Percentiles rank a stretch among this genome's conserved stretches.
phyloP scores from a whole-genome alignment of 2,797 vertebrate species.

The Muraenolepis orangiensis region DNA sequence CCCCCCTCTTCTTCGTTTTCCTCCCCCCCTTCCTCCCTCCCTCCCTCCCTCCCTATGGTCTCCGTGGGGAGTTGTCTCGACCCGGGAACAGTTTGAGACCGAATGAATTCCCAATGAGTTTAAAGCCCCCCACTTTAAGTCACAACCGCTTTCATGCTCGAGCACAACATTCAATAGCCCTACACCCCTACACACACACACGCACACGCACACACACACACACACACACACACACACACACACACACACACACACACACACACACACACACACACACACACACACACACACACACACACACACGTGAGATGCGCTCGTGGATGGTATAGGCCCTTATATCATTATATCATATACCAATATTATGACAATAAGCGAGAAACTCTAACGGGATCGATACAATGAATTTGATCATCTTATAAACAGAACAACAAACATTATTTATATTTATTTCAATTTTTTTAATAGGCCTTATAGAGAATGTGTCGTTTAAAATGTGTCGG shows the following conservation, averaged over 20 bases:
- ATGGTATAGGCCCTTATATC: not conserved
- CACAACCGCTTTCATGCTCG: conserved; percentile 1
- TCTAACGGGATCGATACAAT: not conserved
- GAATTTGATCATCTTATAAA: not conserved
- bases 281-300: no score
- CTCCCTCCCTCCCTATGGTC: not conserved
- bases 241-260: no score
- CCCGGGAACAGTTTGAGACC: not conserved
- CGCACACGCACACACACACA: no score
- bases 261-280: no score
- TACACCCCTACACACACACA: no score
- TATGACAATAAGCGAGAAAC: not conserved
- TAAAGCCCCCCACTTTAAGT: conserved; percentile 3
- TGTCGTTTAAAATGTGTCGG: not conserved
- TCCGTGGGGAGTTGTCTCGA: not conserved
- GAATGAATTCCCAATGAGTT: conserved; percentile 3
- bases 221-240: no score
- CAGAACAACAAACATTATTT: not conserved
- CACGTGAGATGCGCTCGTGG: no score
- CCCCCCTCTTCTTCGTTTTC: not conserved
- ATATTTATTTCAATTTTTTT: no score
- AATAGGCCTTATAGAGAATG: no score
- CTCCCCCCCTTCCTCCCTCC: not conserved
- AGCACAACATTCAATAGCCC: not conserved
- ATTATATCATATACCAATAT: not conserved